These are phyloP conservation scores for Dimorphilus gyrociliatus DNA, from an alignment of 2,888 invertebrate species.

Conservation along the genomic window DNA sequence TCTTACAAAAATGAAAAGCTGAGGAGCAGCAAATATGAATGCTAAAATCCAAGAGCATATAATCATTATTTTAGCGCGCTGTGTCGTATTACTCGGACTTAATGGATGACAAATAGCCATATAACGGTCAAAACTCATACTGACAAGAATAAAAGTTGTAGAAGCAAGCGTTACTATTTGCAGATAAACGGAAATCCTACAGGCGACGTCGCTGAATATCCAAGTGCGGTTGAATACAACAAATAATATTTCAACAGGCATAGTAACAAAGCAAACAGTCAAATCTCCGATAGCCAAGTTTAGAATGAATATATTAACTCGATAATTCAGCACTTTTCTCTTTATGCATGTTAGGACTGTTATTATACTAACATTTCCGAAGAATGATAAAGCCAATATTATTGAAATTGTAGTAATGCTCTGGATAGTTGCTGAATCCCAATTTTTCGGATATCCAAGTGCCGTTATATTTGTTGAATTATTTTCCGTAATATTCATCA, in stretches of 20 bases:
- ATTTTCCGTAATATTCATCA: no score
- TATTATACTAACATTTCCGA: conserved; percentile 37
- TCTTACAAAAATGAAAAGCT: conserved; percentile 36
- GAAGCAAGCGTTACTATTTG: conserved; percentile 38
- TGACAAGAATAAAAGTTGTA: conserved; percentile 38
- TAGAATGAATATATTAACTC: conserved; percentile 40
- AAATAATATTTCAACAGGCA: conserved; percentile 39
- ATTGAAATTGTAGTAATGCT: conserved; percentile 32
- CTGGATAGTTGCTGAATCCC: conserved; percentile 37
- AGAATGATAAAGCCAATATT: conserved; percentile 32
- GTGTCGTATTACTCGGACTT: conserved; percentile 19
- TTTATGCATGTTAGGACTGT: conserved; percentile 32
- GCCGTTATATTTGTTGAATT: no score
- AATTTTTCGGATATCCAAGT: no score
- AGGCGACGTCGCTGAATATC: conserved; percentile 36
- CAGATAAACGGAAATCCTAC: conserved; percentile 35
- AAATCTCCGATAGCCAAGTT: conserved; percentile 39
- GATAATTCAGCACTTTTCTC: conserved; percentile 27
- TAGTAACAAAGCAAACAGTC: conserved; percentile 36
- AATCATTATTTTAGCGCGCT: conserved; percentile 33
- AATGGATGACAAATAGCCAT: conserved; percentile 37
- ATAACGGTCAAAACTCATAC: conserved; percentile 39
- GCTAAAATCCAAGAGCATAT: conserved; percentile 34
- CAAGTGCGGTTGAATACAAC: conserved; percentile 36
- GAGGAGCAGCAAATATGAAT: conserved; percentile 34